These are phyloP conservation scores for Sinopyrophorus schimmeli DNA, from an alignment of 2,888 invertebrate genomes.

Conservation along the genomic window DNA sequence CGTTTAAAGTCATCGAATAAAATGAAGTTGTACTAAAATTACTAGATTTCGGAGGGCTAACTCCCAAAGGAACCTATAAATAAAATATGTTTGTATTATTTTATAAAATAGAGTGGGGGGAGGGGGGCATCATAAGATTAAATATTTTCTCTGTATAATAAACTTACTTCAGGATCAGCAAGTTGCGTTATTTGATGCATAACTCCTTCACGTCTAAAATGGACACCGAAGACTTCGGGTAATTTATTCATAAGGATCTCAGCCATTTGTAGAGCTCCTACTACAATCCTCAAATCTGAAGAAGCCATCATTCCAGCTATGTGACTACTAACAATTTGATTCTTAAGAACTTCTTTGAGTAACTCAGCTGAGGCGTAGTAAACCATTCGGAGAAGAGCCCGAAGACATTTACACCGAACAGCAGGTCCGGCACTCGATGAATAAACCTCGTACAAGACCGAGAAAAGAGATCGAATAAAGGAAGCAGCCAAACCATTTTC, in stretches of 20 bases:
- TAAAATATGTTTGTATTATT: too few species aligned
- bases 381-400: slow-evolving; percentile 94
- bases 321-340: slow-evolving; percentile 88
- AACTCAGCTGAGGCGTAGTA: slow-evolving; percentile 90
- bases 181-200: slow-evolving; percentile 81
- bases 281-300: slow-evolving; percentile 93
- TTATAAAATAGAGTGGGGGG: too few species aligned
- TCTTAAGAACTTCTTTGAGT: slow-evolving; percentile 73
- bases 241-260: slow-evolving; percentile 96
- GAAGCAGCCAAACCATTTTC: slow-evolving; percentile 71
- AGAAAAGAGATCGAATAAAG: slow-evolving; percentile 81
- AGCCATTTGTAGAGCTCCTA: slow-evolving; percentile 95
- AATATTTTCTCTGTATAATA: too few species aligned
- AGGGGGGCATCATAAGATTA: too few species aligned
- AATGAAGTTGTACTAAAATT: slow-evolving; percentile 58
- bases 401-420: slow-evolving; percentile 94
- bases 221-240: slow-evolving; percentile 91
- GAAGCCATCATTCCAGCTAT: slow-evolving; percentile 99
- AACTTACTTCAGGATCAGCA: slow-evolving; percentile 66
- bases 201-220: slow-evolving; percentile 97
- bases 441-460: slow-evolving; percentile 96
- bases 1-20: slow-evolving; percentile 56
- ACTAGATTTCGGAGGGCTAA: slow-evolving; percentile 61
- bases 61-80: slow-evolving; percentile 57
- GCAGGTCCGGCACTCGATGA: slow-evolving; percentile 97